phyloP scores from a whole-genome alignment of 2,888 invertebrate genomes.

The Ptilodon capucinus region DNA sequence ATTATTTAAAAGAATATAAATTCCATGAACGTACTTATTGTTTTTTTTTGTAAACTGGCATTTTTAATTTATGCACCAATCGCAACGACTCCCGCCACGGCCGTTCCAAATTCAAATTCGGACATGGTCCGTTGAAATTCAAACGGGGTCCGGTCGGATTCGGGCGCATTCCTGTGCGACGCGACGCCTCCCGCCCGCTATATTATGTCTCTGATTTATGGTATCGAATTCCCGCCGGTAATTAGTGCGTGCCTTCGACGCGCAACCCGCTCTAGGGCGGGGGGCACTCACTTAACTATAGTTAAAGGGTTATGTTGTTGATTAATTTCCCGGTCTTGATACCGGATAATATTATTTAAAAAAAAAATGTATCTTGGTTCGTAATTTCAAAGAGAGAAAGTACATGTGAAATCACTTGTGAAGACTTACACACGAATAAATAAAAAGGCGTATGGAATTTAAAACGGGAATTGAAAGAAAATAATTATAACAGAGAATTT shows the following conservation, averaged over 20 bases:
- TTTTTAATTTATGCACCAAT: neutral
- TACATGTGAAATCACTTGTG: too few species aligned
- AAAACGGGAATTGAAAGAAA: too few species aligned
- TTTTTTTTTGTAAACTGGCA: too few species aligned
- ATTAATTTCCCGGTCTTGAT: neutral
- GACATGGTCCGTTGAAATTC: slow-evolving; percentile 41
- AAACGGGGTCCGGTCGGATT: slow-evolving; percentile 65
- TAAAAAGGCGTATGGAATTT: too few species aligned
- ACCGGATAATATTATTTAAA: too few species aligned
- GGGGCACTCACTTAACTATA: slow-evolving; percentile 20
- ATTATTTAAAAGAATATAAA: too few species aligned
- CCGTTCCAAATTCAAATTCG: slow-evolving; percentile 2
- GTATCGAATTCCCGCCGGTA: slow-evolving; percentile 80
- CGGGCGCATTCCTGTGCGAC: slow-evolving; percentile 71
- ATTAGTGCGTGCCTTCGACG: slow-evolving; percentile 77
- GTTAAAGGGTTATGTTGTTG: slow-evolving; percentile 2
- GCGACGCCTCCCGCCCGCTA: slow-evolving; percentile 63
- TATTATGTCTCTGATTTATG: slow-evolving; percentile 81
- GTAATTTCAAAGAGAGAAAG: too few species aligned
- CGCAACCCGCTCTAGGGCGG: slow-evolving; percentile 31
- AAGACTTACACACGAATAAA: too few species aligned
- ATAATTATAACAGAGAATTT: too few species aligned
- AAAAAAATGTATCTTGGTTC: too few species aligned
- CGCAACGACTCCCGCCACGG: neutral
- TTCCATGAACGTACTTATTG: too few species aligned